Evolutionary conservation across 2,113 vertebrate species (phyloP).

Genomic region (Toxotes jaculatrix): DNA sequence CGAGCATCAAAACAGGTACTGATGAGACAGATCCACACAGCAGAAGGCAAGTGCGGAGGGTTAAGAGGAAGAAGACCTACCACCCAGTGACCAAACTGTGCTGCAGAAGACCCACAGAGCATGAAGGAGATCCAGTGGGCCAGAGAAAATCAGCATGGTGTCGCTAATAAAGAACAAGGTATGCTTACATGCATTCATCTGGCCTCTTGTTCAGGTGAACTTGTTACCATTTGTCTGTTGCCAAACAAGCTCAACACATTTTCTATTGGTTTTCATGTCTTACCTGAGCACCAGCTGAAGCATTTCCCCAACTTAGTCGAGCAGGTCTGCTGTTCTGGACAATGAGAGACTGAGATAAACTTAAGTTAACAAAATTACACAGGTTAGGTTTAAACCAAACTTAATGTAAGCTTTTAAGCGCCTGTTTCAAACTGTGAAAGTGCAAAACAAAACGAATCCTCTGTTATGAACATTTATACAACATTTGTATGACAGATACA

Average conservation of each 20-base stretch:
- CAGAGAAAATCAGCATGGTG: conserved; percentile 2
- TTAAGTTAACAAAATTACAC: conserved; percentile 12
- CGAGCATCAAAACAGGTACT: conserved; percentile 98
- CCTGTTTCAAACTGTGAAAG: conserved; percentile 90
- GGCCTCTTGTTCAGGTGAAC: conserved; percentile 5
- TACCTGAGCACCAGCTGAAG: conserved; percentile 87
- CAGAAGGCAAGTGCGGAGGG: not conserved
- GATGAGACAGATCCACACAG: conserved; percentile 59
- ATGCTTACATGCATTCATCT: conserved; percentile 27
- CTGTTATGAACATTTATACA: conserved; percentile 89
- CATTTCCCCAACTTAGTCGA: conserved; percentile 25
- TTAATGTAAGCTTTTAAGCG: conserved; percentile 37
- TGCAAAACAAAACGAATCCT: conserved; percentile 66
- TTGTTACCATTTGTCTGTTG: conserved; percentile 87
- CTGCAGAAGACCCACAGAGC: conserved; percentile 24
- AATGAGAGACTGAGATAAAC: conserved; percentile 41
- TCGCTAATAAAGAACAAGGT: conserved; percentile 10
- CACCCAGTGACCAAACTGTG: conserved; percentile 6
- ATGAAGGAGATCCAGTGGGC: not conserved
- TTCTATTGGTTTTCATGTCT: conserved; percentile 85
- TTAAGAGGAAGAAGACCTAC: not conserved
- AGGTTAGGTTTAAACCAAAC: conserved; percentile 14
- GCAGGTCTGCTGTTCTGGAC: conserved; percentile 27
- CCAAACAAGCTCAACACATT: conserved; percentile 86
- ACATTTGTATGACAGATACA: conserved; percentile 92